Base-by-base conservation (phyloP, 2,113 vertebrate species). In the Lontra canadensis region DNA sequence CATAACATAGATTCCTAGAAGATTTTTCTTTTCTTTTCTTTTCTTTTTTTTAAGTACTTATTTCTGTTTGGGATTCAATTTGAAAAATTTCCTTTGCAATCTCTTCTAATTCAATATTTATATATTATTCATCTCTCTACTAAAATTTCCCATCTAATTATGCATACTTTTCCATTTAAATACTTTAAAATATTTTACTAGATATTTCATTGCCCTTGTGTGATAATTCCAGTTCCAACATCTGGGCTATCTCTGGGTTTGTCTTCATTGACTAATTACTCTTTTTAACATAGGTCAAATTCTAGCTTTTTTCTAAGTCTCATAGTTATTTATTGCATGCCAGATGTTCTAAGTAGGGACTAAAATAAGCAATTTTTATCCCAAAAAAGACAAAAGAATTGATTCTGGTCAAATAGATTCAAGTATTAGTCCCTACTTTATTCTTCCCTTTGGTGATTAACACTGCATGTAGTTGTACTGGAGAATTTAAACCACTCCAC, bases 401-500 rank as follows among this genome's bases (percentile, higher is more conserved):
- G 2, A 90, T 59, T 87, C 17, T 21, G 1, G 0, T 80, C 59
- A 91, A 81, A 67, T 34, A 74, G 1, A 1, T 44, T 69, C 71
- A 4, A 2, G 25, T n/a, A 86, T 34, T 26, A 86, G 36, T 74
- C 25, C 25, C 12, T 83, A 47, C 3, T 79, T 0, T n/a, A 47
- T 36, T 18, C 2, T 13, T 59, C 5, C 7, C 11, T 67, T 25
- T 87, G 21, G 25, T 76, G 4, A 61, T 69, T 55, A 61, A 47
- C 17, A 76, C 6, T 47, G 6, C 0, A 42, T 8, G 1, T 55
- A 17, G 14, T 55, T 31, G 39, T 31, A 57, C 0, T 61, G 21
- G 61, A 52, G 17, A 15, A 8, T 73, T 63, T 34, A 84, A 80
- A 55, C 5, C 1, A 69, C 44, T 59, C 7, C 14, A 20, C 12